These are phyloP conservation scores for Linnaemya tessellans DNA, from an alignment of 2,888 invertebrate species.

Conservation along the genomic window DNA sequence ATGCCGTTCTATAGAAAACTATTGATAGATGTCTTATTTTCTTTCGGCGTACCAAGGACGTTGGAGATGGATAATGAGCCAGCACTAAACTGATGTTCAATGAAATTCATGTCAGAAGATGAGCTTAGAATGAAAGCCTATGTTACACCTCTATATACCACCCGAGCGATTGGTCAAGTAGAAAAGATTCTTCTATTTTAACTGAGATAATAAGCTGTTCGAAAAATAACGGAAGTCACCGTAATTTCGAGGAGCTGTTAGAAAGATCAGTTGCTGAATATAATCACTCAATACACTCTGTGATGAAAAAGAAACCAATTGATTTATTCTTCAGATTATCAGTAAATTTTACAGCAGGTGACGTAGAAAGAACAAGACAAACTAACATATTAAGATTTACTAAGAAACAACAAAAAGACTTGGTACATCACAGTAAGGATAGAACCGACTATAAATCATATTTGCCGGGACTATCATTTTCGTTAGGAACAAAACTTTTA, in stretches of 20 bases:
- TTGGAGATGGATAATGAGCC: background rate
- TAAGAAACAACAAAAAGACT: background rate
- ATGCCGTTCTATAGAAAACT: background rate
- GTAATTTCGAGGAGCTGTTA: background rate
- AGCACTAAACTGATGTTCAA: background rate
- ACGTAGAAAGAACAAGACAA: background rate
- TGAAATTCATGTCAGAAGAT: constrained; percentile 9
- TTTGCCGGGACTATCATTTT: background rate
- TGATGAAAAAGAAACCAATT: background rate
- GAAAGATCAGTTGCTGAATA: background rate
- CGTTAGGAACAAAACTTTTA: background rate
- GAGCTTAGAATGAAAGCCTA: background rate
- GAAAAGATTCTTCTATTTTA: background rate
- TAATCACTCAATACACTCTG: constrained; percentile 2
- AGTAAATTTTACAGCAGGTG: background rate
- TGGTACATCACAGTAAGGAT: background rate
- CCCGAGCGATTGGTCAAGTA: background rate
- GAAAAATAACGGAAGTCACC: background rate
- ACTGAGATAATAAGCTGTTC: background rate
- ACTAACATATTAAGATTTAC: background rate
- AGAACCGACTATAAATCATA: background rate
- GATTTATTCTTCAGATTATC: background rate
- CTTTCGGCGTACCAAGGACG: background rate
- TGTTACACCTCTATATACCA: background rate
- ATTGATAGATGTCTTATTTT: background rate